Evolutionary conservation across 2,888 invertebrate genomes (phyloP).

Genomic region (Aspidapion aeneum): DNA sequence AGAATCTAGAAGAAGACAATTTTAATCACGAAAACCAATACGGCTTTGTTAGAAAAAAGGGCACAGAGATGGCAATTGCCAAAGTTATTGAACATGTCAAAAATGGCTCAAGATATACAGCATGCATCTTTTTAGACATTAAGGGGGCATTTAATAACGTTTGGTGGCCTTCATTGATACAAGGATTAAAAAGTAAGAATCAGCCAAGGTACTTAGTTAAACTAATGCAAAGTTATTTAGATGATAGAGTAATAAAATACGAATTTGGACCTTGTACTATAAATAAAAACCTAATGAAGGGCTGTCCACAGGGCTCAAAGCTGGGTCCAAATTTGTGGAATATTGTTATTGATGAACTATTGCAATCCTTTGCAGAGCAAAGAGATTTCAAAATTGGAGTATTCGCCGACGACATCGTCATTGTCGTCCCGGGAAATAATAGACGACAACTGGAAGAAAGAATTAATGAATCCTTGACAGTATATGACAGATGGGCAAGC

Average conservation of each 20-base stretch:
- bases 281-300: background rate
- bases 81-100: background rate
- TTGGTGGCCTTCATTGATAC: conserved; percentile 11
- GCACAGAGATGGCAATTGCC: background rate
- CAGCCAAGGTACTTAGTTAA: background rate
- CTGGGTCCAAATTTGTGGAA: background rate
- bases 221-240: conserved; percentile 10
- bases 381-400: background rate
- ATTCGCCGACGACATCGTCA: conserved; percentile 1
- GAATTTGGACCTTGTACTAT: background rate
- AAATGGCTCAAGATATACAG: conserved; percentile 3
- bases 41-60: background rate
- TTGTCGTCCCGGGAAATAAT: background rate
- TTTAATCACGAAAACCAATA: background rate
- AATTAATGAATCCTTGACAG: background rate
- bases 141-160: conserved; percentile 16
- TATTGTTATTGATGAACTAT: background rate
- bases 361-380: background rate
- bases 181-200: background rate
- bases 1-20: background rate
- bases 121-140: conserved; percentile 9
- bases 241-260: background rate
- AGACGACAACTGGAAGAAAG: background rate
- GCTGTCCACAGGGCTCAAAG: conserved; percentile 5
- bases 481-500: background rate